Evolutionary conservation across 1,140 invertebrate species (phyloP).

Genomic region (Pseudomyrmex flavicornis): DNA sequence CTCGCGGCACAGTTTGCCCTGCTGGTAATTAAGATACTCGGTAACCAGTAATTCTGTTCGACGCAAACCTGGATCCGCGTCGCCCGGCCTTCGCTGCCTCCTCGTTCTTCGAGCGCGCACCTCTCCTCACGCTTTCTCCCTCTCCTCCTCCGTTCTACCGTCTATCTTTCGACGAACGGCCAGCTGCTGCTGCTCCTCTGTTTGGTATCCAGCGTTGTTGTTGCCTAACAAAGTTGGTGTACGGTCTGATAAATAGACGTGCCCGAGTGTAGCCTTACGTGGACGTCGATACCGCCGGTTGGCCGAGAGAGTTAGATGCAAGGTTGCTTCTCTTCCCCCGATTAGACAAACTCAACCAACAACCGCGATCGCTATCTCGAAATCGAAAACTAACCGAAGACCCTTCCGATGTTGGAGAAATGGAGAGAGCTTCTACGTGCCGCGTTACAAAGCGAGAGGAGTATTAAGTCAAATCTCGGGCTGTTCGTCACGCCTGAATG

Average conservation of each 20-base stretch:
- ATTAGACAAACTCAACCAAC: constrained; percentile 37
- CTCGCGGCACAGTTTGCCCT: constrained; percentile 3
- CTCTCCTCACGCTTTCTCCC: too few species aligned
- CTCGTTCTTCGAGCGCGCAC: not conserved
- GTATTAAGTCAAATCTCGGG: constrained; percentile 31
- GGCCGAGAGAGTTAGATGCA: constrained; percentile 7
- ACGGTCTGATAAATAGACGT: constrained; percentile 56
- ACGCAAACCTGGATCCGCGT: constrained; percentile 1
- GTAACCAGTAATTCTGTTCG: constrained; percentile 35
- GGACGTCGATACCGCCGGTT: constrained; percentile 54
- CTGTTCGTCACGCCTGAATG: constrained; percentile 2
- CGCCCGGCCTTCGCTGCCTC: not conserved
- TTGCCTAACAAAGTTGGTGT: constrained; percentile 65
- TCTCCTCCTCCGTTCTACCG: not conserved
- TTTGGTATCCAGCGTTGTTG: constrained; percentile 55
- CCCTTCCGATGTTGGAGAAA: not conserved
- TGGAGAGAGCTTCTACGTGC: not conserved
- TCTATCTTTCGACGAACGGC: not conserved
- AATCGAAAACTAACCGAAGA: constrained; percentile 44
- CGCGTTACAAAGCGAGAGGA: not conserved
- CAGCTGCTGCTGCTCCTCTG: constrained; percentile 12
- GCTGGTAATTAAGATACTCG: constrained; percentile 57
- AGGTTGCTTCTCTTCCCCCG: constrained; percentile 7
- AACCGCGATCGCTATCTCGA: constrained; percentile 40
- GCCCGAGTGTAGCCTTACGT: not conserved